phyloP scores from a whole-genome alignment of 2,888 invertebrate species.

The Sinodicranocentrus sp. region DNA sequence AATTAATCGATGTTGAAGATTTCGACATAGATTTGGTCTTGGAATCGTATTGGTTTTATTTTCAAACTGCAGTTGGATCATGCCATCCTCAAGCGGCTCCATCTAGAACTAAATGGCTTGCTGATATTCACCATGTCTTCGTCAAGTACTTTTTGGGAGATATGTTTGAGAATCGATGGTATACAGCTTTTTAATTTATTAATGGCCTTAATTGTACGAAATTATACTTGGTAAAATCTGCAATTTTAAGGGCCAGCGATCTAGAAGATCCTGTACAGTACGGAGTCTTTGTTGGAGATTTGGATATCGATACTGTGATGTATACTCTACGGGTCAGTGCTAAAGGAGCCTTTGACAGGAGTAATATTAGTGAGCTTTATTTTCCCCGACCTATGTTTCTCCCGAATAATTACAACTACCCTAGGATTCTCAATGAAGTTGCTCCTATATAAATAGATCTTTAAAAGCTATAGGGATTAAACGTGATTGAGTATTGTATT shows the following conservation, averaged over 20 bases:
- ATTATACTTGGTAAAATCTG: too few species aligned
- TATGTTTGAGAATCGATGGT: conserved; percentile 16
- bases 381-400: conserved; percentile 29
- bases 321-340: conserved; percentile 4
- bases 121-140: conserved; percentile 22
- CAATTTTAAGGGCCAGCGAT: neutral
- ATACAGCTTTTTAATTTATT: too few species aligned
- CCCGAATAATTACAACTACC: neutral
- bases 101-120: conserved; percentile 2
- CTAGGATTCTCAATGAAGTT: too few species aligned
- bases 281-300: conserved; percentile 37
- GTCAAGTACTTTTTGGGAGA: conserved; percentile 10
- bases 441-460: too few species aligned
- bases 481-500: too few species aligned
- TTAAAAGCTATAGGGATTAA: too few species aligned
- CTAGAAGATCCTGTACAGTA: neutral
- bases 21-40: conserved; percentile 24
- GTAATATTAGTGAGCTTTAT: conserved; percentile 29
- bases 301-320: neutral
- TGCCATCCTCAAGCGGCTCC: neutral
- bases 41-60: conserved; percentile 35
- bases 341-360: conserved; percentile 1
- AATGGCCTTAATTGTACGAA: too few species aligned
- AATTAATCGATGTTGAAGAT: neutral
- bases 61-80: conserved; percentile 13